Conservation (phyloP, 2,888 invertebrate species). For the Brachynemurus nebulosus region DNA sequence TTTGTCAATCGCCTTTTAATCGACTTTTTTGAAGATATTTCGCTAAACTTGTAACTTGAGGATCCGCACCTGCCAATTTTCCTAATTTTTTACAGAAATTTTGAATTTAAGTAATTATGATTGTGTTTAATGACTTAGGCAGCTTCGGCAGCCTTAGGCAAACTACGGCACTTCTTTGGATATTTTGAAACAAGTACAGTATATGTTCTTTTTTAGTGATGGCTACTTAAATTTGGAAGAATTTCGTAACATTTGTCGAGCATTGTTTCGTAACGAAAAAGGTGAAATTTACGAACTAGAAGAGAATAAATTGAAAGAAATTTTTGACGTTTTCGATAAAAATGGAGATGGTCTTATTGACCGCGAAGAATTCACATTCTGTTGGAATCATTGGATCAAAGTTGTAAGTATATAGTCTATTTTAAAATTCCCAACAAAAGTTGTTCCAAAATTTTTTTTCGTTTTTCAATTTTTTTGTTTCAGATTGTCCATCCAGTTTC, state of each 20-base stretch:
- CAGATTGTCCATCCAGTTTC: constrained; percentile 75
- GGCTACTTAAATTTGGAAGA: constrained; percentile 62
- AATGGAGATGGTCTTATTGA: constrained; percentile 65
- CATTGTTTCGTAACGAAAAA: constrained; percentile 72
- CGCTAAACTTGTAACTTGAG: too few species aligned
- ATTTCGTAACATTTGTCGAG: constrained; percentile 69
- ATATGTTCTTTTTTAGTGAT: constrained; percentile 39
- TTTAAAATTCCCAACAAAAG: neutral
- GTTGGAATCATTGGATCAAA: constrained; percentile 88
- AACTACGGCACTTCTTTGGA: too few species aligned
- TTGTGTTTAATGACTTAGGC: too few species aligned
- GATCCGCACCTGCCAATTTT: too few species aligned
- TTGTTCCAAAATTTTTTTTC: neutral
- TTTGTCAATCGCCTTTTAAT: too few species aligned
- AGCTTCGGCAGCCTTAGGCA: too few species aligned
- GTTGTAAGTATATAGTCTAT: constrained; percentile 41
- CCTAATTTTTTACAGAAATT: too few species aligned
- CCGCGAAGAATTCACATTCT: constrained; percentile 68
- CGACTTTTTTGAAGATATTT: too few species aligned
- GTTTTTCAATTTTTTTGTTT: constrained; percentile 21
- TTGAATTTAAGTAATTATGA: too few species aligned
- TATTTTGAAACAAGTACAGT: too few species aligned
- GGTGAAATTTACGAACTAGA: constrained; percentile 71
- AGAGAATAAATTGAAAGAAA: constrained; percentile 53
- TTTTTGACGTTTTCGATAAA: constrained; percentile 69